Evolutionary conservation across 2,888 invertebrate species (phyloP).

Genomic region (Teinopalpus imperialis): DNA sequence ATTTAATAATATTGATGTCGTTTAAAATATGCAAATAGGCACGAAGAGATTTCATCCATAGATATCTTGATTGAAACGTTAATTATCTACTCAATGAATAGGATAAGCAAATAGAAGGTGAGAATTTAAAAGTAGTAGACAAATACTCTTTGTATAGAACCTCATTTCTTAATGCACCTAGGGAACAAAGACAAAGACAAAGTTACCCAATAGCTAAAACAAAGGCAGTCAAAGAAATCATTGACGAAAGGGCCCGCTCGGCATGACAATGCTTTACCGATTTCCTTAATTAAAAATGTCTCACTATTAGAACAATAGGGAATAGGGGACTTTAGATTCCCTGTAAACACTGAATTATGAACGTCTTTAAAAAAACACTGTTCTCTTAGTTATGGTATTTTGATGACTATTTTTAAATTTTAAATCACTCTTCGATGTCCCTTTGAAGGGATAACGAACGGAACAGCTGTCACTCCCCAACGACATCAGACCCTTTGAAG

Average conservation of each 20-base stretch:
- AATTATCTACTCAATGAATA: not conserved
- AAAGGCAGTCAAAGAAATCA: constrained; percentile 60
- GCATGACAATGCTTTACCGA: constrained; percentile 56
- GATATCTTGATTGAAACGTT: not conserved
- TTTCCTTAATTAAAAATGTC: constrained; percentile 78
- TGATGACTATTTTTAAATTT: no score
- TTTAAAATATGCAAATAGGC: no score
- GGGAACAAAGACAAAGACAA: constrained; percentile 38
- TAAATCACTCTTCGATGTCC: no score
- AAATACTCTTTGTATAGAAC: constrained; percentile 21
- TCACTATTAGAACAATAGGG: constrained; percentile 61
- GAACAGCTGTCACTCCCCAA: no score
- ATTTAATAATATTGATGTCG: no score
- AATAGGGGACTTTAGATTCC: constrained; percentile 1
- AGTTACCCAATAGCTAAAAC: constrained; percentile 48
- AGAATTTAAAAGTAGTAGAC: constrained; percentile 13
- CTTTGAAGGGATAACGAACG: no score
- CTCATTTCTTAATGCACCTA: constrained; percentile 61
- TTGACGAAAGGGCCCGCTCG: constrained; percentile 44
- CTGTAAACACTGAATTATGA: no score
- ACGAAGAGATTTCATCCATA: no score
- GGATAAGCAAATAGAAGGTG: not conserved
- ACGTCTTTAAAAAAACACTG: no score
- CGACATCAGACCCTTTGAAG: no score
- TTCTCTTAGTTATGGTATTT: no score